These are phyloP conservation scores for Stichodactyla helianthus DNA, from an alignment of 64 coral and sea anemone genomes.

Conservation along the genomic window DNA sequence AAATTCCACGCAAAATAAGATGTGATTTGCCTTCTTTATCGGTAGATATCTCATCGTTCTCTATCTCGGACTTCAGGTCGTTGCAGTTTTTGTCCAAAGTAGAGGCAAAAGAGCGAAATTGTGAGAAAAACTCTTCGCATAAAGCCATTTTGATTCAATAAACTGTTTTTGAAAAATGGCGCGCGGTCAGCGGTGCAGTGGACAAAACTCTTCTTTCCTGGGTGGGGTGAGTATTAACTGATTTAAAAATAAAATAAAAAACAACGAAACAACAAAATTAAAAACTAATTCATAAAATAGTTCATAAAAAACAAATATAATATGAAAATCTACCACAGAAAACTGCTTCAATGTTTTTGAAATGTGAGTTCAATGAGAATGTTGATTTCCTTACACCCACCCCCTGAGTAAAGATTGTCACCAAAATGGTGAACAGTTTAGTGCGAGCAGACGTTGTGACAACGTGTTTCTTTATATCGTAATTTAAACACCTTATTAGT, in stretches of 20 bases:
- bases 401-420: not conserved
- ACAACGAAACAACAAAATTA: conserved; percentile 25
- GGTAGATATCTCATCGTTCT: conserved; percentile 34
- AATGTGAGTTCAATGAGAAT: not conserved
- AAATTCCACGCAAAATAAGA: conserved; percentile 68
- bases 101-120: conserved; percentile 55
- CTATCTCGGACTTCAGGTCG: conserved; percentile 50
- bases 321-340: not conserved
- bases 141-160: conserved; percentile 21
- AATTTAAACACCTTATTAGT: not conserved
- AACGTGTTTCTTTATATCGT: not conserved
- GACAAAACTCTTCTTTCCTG: not conserved
- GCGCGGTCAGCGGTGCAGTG: conserved; percentile 9
- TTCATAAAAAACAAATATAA: not conserved
- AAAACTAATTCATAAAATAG: conserved; percentile 74
- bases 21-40: conserved; percentile 71
- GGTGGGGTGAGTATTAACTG: not conserved
- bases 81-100: conserved; percentile 59
- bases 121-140: conserved; percentile 60
- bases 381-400: not conserved
- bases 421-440: not conserved
- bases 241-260: not conserved
- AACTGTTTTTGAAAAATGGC: conserved; percentile 32
- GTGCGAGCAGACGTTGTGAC: not conserved
- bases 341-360: not conserved